Evolutionary conservation across 2,888 invertebrate species (phyloP).

Genomic region (Idaea biselata): DNA sequence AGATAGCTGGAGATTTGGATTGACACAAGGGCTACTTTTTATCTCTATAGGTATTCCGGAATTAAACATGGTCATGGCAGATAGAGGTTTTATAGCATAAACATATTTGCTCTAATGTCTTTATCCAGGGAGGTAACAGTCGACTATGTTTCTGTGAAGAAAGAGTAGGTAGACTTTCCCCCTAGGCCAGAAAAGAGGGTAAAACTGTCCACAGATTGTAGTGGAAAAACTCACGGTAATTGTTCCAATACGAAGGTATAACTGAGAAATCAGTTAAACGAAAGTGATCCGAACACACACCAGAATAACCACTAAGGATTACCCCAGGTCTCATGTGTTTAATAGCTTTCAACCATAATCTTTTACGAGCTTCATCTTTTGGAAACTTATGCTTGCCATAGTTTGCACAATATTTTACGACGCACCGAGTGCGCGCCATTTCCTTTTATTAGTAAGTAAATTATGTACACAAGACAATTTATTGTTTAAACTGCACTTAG

Average conservation of each 20-base stretch:
- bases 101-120: no score
- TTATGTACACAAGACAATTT: background rate
- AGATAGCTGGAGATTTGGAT: no score
- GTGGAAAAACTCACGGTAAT: background rate
- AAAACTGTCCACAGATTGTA: background rate
- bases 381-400: background rate
- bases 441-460: background rate
- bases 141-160: no score
- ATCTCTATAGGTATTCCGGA: no score
- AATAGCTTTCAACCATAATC: background rate
- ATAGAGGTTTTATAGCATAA: no score
- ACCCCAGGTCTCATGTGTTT: background rate
- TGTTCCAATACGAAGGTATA: background rate
- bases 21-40: no score
- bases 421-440: background rate
- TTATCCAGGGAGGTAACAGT: no score
- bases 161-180: no score
- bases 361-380: background rate
- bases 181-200: background rate
- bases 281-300: background rate
- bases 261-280: background rate
- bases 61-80: no score
- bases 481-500: background rate
- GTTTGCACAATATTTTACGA: background rate
- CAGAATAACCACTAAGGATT: background rate